phyloP scores from a whole-genome alignment of 2,797 vertebrate species.

The Lophotriccus pileatus region DNA sequence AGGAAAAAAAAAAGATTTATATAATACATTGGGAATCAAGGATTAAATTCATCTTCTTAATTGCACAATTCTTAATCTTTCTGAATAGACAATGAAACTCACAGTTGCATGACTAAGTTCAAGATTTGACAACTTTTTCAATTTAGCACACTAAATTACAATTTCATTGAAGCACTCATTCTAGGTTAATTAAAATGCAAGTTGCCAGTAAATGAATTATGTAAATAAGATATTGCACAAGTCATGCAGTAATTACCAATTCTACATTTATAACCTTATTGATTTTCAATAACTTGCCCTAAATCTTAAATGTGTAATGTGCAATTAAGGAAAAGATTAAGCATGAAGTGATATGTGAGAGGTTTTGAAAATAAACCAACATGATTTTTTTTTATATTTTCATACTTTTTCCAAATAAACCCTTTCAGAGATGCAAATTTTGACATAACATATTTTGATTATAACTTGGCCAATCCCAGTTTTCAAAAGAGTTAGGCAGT shows the following conservation, averaged over 20 bases:
- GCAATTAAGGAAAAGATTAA: conserved; percentile 40
- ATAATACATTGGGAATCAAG: conserved; percentile 21
- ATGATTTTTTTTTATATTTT: not conserved
- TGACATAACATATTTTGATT: not conserved
- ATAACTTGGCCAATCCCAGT: not conserved
- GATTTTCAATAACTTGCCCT: conserved; percentile 38
- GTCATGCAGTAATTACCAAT: conserved; percentile 35
- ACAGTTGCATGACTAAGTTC: conserved; percentile 55
- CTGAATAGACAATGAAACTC: conserved; percentile 61
- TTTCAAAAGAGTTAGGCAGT: not conserved
- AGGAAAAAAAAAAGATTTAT: conserved; percentile 11
- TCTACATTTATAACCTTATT: conserved; percentile 23
- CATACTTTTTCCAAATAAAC: not conserved
- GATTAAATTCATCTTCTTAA: conserved; percentile 64
- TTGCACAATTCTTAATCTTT: conserved; percentile 61
- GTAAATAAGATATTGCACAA: conserved; percentile 62
- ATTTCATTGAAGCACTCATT: conserved; percentile 39
- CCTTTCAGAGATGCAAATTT: not conserved
- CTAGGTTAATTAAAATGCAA: conserved; percentile 65
- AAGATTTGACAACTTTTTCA: conserved; percentile 63
- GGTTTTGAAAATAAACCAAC: not conserved
- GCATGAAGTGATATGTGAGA: not conserved
- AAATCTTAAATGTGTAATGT: conserved; percentile 16
- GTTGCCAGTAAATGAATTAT: conserved; percentile 54
- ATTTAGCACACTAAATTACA: conserved; percentile 57